Percentiles rank a stretch among this genome's conserved stretches.
Conservation (phyloP, 1,140 invertebrate species). For the Manduca sexta region DNA sequence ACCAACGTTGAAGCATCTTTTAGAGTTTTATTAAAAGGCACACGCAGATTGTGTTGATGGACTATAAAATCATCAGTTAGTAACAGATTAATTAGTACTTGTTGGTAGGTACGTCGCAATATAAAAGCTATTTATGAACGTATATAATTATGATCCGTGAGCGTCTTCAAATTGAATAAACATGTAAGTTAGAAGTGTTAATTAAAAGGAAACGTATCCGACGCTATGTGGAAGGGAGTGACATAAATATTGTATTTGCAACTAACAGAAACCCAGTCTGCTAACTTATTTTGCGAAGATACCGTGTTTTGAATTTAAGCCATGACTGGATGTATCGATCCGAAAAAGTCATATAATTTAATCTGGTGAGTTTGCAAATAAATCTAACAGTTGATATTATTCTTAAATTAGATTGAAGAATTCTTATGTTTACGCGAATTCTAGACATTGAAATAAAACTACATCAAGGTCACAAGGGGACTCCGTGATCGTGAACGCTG, state of each 20-base stretch:
- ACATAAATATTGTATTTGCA: no score
- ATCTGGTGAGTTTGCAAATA: conserved; percentile 13
- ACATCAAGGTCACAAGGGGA: no score
- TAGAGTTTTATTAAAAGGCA: no score
- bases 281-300: no score
- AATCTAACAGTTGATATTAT: neutral
- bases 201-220: conserved; percentile 23
- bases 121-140: neutral
- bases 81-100: no score
- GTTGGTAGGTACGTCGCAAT: neutral
- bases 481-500: no score
- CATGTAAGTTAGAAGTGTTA: conserved; percentile 17
- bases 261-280: no score
- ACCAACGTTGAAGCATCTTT: no score
- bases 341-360: conserved; percentile 13
- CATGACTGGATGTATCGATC: conserved; percentile 6
- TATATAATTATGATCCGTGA: neutral
- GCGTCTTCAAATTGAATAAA: neutral
- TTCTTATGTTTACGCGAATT: no score
- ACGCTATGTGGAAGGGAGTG: conserved; percentile 17
- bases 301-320: neutral
- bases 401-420: conserved; percentile 1
- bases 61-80: no score
- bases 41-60: no score
- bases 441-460: no score